These are phyloP conservation scores for Eurypyga helias DNA, from an alignment of 2,113 vertebrate species.

Conservation along the genomic window DNA sequence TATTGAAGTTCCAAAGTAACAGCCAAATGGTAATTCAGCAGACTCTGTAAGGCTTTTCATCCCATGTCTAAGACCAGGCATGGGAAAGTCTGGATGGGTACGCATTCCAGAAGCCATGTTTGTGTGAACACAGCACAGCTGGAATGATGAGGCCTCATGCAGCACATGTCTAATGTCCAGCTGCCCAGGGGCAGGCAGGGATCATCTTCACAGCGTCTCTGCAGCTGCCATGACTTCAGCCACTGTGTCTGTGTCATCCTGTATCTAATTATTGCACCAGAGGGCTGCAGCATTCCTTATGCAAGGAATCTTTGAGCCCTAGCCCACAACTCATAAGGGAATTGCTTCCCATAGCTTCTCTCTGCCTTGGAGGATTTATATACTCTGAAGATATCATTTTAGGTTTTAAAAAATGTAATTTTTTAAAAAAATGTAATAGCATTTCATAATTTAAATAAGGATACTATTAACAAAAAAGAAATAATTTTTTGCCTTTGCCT, in stretches of 20 bases:
- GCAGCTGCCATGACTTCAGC: constrained; percentile 40
- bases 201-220: constrained; percentile 37
- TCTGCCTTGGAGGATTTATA: constrained; percentile 8
- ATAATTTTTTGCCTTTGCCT: constrained; percentile 8
- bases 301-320: background rate
- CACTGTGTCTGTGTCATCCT: constrained; percentile 6
- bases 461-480: constrained; percentile 9
- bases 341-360: constrained; percentile 11
- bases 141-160: background rate
- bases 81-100: background rate
- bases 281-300: background rate
- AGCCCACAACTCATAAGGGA: background rate
- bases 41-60: background rate
- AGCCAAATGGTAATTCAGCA: background rate
- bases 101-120: background rate
- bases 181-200: constrained; percentile 20
- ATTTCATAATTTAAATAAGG: constrained; percentile 22
- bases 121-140: constrained; percentile 11
- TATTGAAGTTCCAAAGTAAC: background rate
- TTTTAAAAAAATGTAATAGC: constrained; percentile 14
- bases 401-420: background rate
- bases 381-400: constrained; percentile 12
- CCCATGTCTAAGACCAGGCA: background rate
- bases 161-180: background rate
- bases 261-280: constrained; percentile 32